phyloP scores from a whole-genome alignment of 2,888 invertebrate genomes.

The Cheilosia variabilis region DNA sequence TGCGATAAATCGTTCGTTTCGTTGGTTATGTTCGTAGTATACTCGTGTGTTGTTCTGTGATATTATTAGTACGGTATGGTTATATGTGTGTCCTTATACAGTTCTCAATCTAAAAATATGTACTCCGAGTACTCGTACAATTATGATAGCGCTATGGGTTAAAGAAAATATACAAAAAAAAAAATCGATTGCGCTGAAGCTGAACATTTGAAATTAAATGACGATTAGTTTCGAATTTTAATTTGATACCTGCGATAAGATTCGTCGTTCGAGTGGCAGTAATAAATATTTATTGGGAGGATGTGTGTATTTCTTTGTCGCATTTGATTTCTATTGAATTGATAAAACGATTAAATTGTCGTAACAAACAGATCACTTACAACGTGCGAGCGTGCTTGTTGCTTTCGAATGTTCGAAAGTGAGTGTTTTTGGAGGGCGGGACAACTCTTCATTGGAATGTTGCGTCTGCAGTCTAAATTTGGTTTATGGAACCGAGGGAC shows the following conservation, averaged over 20 bases:
- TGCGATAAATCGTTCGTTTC: slow-evolving; percentile 59
- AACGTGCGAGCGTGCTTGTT: too few species aligned
- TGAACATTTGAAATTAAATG: slow-evolving; percentile 68
- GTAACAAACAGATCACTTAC: too few species aligned
- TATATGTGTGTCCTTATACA: background rate
- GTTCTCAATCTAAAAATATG: slow-evolving; percentile 54
- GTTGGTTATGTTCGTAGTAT: slow-evolving; percentile 31
- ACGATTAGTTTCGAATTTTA: slow-evolving; percentile 68
- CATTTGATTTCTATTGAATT: background rate
- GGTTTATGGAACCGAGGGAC: too few species aligned
- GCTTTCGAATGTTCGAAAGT: too few species aligned
- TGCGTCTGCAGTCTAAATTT: too few species aligned
- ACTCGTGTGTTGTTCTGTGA: slow-evolving; percentile 31
- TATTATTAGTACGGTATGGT: slow-evolving; percentile 34
- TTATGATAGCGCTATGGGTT: slow-evolving; percentile 50
- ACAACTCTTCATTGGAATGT: too few species aligned
- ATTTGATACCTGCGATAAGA: slow-evolving; percentile 63
- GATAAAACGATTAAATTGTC: background rate
- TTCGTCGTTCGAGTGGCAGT: slow-evolving; percentile 49
- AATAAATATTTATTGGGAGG: slow-evolving; percentile 52
- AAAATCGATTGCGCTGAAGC: slow-evolving; percentile 38
- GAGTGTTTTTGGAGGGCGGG: too few species aligned
- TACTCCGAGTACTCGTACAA: slow-evolving; percentile 47
- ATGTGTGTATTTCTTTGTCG: slow-evolving; percentile 12
- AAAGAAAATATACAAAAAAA: background rate